Percentiles rank a stretch among this genome's conserved stretches.
These are phyloP conservation scores for Pseudococcus longispinus DNA, from an alignment of 2,888 invertebrate species.

Conservation along the genomic window DNA sequence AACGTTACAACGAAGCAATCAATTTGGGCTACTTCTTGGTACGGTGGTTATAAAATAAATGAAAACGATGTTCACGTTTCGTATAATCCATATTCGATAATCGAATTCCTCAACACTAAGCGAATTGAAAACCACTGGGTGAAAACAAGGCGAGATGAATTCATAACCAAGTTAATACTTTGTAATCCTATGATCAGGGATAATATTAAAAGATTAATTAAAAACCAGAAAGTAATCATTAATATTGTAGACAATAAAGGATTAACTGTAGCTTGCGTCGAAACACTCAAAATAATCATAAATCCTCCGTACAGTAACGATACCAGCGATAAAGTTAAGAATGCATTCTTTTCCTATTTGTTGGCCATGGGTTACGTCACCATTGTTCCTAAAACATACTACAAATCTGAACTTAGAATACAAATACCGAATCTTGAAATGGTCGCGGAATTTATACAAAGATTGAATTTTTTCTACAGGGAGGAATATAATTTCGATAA, in stretches of 20 bases:
- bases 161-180: neutral
- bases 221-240: neutral
- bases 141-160: neutral
- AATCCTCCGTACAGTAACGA: constrained; percentile 1
- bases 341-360: constrained; percentile 2
- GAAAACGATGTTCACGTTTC: neutral
- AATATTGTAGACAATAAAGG: neutral
- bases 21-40: constrained; percentile 15
- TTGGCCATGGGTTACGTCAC: neutral
- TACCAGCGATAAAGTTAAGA: neutral
- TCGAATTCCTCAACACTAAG: constrained; percentile 1
- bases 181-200: constrained; percentile 13
- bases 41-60: constrained; percentile 9
- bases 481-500: neutral
- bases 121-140: constrained; percentile 21
- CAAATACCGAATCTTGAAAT: constrained; percentile 5
- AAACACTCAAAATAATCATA: neutral
- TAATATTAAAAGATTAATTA: constrained; percentile 7
- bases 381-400: neutral
- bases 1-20: neutral
- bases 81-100: neutral
- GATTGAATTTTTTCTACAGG: neutral
- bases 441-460: neutral
- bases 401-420: neutral
- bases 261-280: neutral